These are phyloP conservation scores for Oxystoma pomonae DNA, from an alignment of 2,888 invertebrate genomes.

Conservation along the genomic window DNA sequence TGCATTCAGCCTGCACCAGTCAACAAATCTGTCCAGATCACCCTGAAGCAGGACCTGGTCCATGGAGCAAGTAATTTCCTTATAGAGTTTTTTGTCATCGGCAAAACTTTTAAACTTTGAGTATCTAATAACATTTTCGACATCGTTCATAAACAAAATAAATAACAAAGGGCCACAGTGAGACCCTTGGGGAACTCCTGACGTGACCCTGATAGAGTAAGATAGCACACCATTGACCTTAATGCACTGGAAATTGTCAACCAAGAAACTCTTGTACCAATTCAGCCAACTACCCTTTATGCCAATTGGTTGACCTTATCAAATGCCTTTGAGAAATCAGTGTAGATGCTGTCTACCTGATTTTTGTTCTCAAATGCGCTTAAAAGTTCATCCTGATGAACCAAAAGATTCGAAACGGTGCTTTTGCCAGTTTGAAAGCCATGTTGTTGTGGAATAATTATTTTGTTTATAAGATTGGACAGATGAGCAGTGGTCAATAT, in stretches of 20 bases:
- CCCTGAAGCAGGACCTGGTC: background rate
- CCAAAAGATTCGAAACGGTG: background rate
- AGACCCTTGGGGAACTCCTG: conserved; percentile 5
- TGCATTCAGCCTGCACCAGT: conserved; percentile 1
- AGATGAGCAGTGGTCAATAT: background rate
- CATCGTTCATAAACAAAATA: background rate
- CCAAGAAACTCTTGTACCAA: conserved; percentile 2
- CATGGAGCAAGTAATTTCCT: background rate
- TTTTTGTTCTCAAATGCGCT: background rate
- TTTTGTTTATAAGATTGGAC: background rate
- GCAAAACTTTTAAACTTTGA: background rate
- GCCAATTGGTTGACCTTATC: no score
- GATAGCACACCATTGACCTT: conserved; percentile 1
- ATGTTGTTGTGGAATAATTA: background rate
- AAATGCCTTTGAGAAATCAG: background rate
- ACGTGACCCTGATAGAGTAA: background rate
- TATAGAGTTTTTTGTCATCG: background rate
- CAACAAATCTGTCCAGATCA: conserved; percentile 1
- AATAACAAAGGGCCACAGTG: conserved; percentile 3
- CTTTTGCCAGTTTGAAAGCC: background rate
- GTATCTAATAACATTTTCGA: background rate
- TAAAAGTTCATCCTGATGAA: background rate
- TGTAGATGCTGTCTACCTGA: background rate
- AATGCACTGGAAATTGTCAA: background rate
- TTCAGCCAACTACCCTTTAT: background rate